These are phyloP conservation scores for Leptopilina drosophilae DNA, from an alignment of 2,888 invertebrate species.

Conservation along the genomic window DNA sequence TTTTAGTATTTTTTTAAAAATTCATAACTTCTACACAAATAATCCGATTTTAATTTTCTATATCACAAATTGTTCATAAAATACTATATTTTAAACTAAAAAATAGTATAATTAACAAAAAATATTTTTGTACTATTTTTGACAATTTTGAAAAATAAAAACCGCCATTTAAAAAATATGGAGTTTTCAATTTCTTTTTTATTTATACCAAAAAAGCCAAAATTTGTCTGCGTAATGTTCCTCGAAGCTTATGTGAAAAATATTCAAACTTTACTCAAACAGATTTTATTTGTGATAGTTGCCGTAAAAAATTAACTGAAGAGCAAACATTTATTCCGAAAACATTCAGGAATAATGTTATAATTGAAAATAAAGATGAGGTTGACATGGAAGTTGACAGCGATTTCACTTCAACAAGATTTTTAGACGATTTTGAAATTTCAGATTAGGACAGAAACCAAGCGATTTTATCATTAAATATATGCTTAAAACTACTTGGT, in stretches of 20 bases:
- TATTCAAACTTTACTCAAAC: too few relatives aligned
- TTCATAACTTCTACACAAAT: not conserved
- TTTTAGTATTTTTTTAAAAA: not conserved
- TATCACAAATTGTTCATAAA: not conserved
- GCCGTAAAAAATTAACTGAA: too few relatives aligned
- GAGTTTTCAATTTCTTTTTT: too few relatives aligned
- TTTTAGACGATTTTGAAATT: not conserved
- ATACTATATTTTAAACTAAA: too few relatives aligned
- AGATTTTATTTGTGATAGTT: too few relatives aligned
- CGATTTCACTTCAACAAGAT: not conserved
- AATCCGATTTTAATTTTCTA: not conserved
- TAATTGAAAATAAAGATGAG: not conserved
- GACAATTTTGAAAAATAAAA: too few relatives aligned
- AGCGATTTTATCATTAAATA: slow-evolving; percentile 1
- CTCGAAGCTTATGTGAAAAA: too few relatives aligned
- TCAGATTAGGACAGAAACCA: not conserved
- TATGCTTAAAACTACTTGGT: not conserved
- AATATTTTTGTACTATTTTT: too few relatives aligned
- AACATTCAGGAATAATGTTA: not conserved
- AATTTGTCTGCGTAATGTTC: too few relatives aligned
- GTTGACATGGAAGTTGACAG: not conserved
- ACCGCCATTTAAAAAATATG: too few relatives aligned
- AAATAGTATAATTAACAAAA: too few relatives aligned
- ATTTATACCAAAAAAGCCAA: too few relatives aligned
- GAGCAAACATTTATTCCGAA: not conserved